Percentiles rank a stretch among this genome's conserved stretches.
Conservation (phyloP, 2,797 vertebrate species). For the Lutjanus argentimaculatus region DNA sequence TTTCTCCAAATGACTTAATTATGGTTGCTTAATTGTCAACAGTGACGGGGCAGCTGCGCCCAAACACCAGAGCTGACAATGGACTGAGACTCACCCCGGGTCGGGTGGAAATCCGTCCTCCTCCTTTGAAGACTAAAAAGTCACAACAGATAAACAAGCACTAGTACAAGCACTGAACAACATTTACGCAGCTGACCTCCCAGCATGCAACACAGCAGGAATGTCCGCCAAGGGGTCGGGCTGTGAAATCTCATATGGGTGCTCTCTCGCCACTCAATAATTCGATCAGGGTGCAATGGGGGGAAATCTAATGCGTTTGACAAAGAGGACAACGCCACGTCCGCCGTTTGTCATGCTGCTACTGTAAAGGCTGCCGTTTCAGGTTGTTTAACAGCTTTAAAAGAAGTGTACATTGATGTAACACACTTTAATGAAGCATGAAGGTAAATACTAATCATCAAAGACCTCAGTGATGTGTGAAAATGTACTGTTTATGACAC, state of each 20-base stretch:
- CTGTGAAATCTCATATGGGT: conserved; percentile 43
- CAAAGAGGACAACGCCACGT: conserved; percentile 24
- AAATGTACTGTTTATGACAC: not conserved
- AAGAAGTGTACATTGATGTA: not conserved
- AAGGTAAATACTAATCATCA: not conserved
- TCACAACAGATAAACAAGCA: conserved; percentile 60
- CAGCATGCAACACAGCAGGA: conserved; percentile 50
- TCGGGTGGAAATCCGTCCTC: conserved; percentile 20
- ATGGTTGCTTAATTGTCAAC: conserved; percentile 58
- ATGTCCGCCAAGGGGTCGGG: conserved; percentile 22
- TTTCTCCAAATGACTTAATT: conserved; percentile 74
- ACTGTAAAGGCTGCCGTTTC: not conserved
- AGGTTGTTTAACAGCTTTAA: not conserved
- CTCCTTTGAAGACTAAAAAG: conserved; percentile 30
- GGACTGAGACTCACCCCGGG: conserved; percentile 25
- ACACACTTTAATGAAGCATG: not conserved
- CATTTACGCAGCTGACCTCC: conserved; percentile 66
- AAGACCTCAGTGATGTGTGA: not conserved
- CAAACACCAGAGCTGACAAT: conserved; percentile 40
- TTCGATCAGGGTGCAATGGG: conserved; percentile 47
- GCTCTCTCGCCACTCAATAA: conserved; percentile 66
- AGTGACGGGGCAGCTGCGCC: conserved; percentile 46
- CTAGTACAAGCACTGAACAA: conserved; percentile 21
- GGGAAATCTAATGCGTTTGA: conserved; percentile 53
- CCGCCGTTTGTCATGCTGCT: not conserved